Evolutionary conservation across 2,888 invertebrate species (phyloP).

Genomic region (Smittia sp.): DNA sequence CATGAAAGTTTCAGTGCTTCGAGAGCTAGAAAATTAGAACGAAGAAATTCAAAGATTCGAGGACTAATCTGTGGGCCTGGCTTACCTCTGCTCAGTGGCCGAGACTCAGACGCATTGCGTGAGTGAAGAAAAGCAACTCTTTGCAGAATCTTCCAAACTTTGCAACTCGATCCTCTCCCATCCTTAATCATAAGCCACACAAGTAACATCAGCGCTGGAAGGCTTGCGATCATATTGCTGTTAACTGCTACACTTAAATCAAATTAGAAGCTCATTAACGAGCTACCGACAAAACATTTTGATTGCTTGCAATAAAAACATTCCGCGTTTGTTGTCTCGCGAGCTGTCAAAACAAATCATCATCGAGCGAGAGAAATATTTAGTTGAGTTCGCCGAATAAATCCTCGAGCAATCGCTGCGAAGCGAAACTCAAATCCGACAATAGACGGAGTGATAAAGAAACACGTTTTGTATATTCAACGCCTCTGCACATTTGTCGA

Average conservation of each 20-base stretch:
- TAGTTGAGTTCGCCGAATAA: neutral
- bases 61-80: too few species aligned
- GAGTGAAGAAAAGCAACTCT: neutral
- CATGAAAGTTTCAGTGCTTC: neutral
- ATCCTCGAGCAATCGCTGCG: too few species aligned
- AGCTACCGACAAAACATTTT: neutral
- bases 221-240: neutral
- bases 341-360: slow-evolving; percentile 20
- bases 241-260: neutral
- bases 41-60: too few species aligned
- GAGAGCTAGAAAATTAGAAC: too few species aligned
- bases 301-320: slow-evolving; percentile 1
- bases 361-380: neutral
- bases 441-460: neutral
- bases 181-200: too few species aligned
- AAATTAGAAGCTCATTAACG: neutral
- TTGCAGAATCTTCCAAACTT: too few species aligned
- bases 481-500: slow-evolving; percentile 22
- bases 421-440: neutral
- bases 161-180: too few species aligned
- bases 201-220: too few species aligned
- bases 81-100: too few species aligned
- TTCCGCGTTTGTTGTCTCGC: neutral
- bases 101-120: too few species aligned
- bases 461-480: neutral